A percentile compares a stretch with the other conserved stretches of the same genome.
These are phyloP conservation scores for Atopsyche davidsoni DNA, from an alignment of 1,140 invertebrate species.

Conservation along the genomic window DNA sequence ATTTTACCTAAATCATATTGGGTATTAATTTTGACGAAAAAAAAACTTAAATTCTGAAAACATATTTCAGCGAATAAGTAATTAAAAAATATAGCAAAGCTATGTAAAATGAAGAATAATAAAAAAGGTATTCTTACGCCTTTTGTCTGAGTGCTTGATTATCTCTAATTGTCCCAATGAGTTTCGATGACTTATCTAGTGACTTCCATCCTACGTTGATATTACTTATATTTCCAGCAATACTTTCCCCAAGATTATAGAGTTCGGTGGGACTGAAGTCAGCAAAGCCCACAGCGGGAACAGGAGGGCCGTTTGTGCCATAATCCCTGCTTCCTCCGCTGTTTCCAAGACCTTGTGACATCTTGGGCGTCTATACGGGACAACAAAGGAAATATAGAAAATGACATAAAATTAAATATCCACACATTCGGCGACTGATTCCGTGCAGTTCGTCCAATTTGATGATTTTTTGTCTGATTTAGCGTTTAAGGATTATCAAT, in stretches of 20 bases:
- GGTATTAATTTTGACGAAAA: constrained; percentile 1
- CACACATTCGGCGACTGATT: too few relatives aligned
- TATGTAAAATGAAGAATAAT: too few relatives aligned
- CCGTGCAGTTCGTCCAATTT: too few relatives aligned
- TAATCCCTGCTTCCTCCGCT: constrained; percentile 46
- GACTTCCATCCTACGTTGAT: constrained; percentile 64
- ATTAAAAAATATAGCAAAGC: background rate
- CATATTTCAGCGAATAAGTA: background rate
- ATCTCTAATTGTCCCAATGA: constrained; percentile 72
- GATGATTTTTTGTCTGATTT: too few relatives aligned
- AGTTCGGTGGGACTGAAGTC: constrained; percentile 68
- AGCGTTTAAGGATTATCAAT: too few relatives aligned
- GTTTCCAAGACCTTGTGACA: constrained; percentile 38
- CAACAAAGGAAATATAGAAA: constrained; percentile 23
- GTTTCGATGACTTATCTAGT: constrained; percentile 67
- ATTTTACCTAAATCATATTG: background rate
- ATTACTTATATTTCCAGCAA: constrained; percentile 71
- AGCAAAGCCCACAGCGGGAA: constrained; percentile 58
- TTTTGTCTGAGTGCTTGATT: constrained; percentile 45
- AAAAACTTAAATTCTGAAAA: background rate
- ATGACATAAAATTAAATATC: too few relatives aligned
- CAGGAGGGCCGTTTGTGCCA: constrained; percentile 44
- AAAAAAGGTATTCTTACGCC: constrained; percentile 20
- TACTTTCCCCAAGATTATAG: constrained; percentile 66
- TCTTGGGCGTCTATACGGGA: constrained; percentile 30